Conservation (phyloP, 30 jellyfish, hydroid and myxozoan genomes). For the Hydractinia echinata region DNA sequence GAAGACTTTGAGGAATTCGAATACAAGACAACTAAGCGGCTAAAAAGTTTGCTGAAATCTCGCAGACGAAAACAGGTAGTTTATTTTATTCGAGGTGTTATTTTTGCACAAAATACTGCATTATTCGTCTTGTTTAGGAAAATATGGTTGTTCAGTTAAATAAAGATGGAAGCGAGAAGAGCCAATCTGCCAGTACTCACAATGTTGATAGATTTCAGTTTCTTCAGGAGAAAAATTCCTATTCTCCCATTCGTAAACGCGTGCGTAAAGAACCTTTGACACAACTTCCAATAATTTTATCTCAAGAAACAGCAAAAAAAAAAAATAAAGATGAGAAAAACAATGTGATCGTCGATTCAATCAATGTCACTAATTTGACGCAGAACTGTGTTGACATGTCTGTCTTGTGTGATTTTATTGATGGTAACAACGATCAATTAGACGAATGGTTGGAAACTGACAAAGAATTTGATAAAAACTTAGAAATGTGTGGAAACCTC, state of each 20-base stretch:
- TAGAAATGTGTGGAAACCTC: background rate
- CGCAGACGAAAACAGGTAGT: too few species aligned
- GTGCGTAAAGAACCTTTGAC: background rate
- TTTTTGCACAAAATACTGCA: too few species aligned
- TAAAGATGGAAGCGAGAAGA: too few species aligned
- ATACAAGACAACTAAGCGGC: too few species aligned
- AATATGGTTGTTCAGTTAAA: too few species aligned
- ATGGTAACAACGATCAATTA: background rate
- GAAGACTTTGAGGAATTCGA: too few species aligned
- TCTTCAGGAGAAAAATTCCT: background rate
- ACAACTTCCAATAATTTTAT: background rate
- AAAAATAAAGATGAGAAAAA: background rate
- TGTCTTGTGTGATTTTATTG: constrained; percentile 7
- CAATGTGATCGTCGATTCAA: background rate
- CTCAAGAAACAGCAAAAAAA: background rate
- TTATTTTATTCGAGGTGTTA: too few species aligned
- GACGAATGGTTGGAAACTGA: constrained; percentile 1
- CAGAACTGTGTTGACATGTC: background rate
- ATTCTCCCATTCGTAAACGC: constrained; percentile 21
- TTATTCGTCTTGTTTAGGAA: too few species aligned
- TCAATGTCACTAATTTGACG: background rate
- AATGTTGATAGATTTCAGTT: too few species aligned
- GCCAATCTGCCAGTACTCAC: too few species aligned
- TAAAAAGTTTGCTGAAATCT: too few species aligned
- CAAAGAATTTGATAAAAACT: background rate